Percentiles rank a stretch among this genome's conserved stretches.
Evolutionary conservation across 2,113 vertebrate species (phyloP).

Genomic region (Lucifuga dentata): DNA sequence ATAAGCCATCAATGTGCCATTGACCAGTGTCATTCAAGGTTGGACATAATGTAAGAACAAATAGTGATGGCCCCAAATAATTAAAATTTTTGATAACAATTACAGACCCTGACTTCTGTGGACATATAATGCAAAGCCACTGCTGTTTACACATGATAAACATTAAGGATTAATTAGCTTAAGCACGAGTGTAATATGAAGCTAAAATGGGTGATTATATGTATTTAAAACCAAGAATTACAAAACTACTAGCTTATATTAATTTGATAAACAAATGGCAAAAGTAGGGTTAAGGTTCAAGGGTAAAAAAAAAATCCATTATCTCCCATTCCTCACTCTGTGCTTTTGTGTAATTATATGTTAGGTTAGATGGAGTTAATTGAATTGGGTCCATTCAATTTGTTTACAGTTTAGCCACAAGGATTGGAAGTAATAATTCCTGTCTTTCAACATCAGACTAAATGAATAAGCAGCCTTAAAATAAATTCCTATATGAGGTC

Average conservation of each 20-base stretch:
- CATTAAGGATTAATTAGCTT: conserved; percentile 76
- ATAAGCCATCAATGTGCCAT: neutral
- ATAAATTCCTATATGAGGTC: conserved; percentile 39
- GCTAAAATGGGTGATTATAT: conserved; percentile 78
- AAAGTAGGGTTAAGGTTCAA: conserved; percentile 74
- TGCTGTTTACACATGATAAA: conserved; percentile 77
- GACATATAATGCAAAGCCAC: conserved; percentile 64
- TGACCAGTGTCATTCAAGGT: conserved; percentile 40
- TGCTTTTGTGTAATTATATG: conserved; percentile 74
- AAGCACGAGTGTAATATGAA: conserved; percentile 79
- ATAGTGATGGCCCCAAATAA: conserved; percentile 31
- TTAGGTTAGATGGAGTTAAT: conserved; percentile 75
- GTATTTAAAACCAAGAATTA: conserved; percentile 74
- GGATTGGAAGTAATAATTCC: conserved; percentile 63
- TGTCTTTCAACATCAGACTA: conserved; percentile 63
- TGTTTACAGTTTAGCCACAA: conserved; percentile 73
- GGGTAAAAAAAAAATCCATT: conserved; percentile 70
- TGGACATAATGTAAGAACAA: conserved; percentile 6
- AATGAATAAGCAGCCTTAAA: conserved; percentile 53
- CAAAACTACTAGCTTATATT: conserved; percentile 74
- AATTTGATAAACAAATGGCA: conserved; percentile 80
- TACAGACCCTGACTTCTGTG: conserved; percentile 33
- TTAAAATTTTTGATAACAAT: conserved; percentile 45
- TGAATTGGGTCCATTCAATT: conserved; percentile 67
- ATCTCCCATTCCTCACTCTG: conserved; percentile 62